Conservation (phyloP, 1,140 invertebrate species). For the Ostrea denselamellosa region DNA sequence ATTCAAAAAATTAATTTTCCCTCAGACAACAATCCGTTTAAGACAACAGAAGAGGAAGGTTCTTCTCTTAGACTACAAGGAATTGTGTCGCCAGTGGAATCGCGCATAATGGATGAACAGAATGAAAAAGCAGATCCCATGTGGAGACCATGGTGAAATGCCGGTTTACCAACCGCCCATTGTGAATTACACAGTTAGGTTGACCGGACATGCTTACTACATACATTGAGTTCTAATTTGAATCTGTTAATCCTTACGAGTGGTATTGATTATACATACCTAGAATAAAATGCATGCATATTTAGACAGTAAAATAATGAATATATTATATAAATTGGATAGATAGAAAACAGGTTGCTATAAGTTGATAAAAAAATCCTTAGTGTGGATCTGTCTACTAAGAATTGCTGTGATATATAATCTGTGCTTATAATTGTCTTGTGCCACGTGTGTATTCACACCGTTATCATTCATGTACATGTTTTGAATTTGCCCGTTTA, state of each 20-base stretch:
- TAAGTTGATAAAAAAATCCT: not conserved
- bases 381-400: not conserved
- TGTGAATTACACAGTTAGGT: not conserved
- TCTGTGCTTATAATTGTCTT: not conserved
- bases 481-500: not conserved
- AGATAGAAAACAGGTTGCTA: not conserved
- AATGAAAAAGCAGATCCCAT: conserved; percentile 25
- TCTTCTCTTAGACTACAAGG: not conserved
- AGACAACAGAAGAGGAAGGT: not conserved
- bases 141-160: conserved; percentile 54
- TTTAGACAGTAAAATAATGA: not conserved
- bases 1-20: not conserved
- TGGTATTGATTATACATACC: too few relatives aligned
- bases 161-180: not conserved
- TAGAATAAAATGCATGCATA: not conserved
- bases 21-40: not conserved
- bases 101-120: not conserved
- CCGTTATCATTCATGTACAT: not conserved
- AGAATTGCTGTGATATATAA: not conserved
- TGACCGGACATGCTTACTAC: too few relatives aligned
- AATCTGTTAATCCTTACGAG: too few relatives aligned
- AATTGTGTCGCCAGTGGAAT: not conserved
- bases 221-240: too few relatives aligned
- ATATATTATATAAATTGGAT: not conserved
- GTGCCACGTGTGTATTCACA: not conserved